phyloP scores from a whole-genome alignment of 2,113 vertebrate species.

The Phalacrocorax aristotelis region DNA sequence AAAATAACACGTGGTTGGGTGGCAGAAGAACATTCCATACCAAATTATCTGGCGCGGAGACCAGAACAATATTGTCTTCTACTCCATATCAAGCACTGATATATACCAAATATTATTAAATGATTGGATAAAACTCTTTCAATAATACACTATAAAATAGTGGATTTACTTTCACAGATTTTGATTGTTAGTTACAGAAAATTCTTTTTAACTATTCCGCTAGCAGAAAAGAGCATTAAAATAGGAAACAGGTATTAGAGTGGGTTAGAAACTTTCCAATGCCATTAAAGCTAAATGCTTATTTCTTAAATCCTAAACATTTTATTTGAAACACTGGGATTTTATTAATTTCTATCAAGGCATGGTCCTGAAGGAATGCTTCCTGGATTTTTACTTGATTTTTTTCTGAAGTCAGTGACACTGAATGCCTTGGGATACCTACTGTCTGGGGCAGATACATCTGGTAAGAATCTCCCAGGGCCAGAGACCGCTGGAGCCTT shows the following conservation, averaged over 20 bases:
- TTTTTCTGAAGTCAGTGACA: background rate
- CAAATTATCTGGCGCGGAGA: background rate
- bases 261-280: background rate
- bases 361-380: background rate
- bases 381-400: background rate
- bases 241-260: background rate
- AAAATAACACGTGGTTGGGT: accelerated
- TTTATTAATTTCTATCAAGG: background rate
- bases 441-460: background rate
- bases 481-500: accelerated
- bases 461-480: background rate
- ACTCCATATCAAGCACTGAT: background rate
- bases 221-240: background rate
- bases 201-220: background rate
- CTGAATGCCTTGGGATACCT: background rate
- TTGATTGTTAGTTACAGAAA: background rate
- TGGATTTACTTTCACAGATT: background rate
- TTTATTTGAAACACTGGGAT: background rate
- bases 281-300: background rate
- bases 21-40: background rate
- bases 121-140: background rate
- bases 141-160: background rate
- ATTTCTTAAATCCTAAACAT: background rate
- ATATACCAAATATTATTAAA: background rate
- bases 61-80: background rate